Base-by-base conservation (phyloP, 2,888 invertebrate genomes). In the Diarsia mendica region DNA sequence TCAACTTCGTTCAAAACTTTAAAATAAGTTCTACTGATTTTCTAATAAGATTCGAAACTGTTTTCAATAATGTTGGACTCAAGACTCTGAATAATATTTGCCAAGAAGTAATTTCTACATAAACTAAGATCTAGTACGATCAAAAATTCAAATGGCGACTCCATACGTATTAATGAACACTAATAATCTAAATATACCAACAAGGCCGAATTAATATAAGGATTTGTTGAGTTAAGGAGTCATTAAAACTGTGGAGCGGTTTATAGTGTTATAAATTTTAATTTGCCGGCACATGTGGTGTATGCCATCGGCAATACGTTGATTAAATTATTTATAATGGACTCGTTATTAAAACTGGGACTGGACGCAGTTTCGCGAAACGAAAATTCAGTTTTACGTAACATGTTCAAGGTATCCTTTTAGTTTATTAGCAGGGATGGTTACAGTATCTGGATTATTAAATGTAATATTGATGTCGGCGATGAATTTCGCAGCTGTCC, bases 151-250 rank as follows among this genome's bases (percentile, higher is more conserved):
- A 82, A 83, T 83, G 79, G 75, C 75, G 51, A 60, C 72, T 75
- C 60, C 53, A 63, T 70, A 81, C 75, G 83, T 77, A 89, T 86
- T 88, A 90, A 92, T 91, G 90, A 92, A 92, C 89, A 90, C 89
- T 93, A 93, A 95, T 93, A 91, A 93, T 91, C 93, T 92, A 90
- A 95, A 94, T 93, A 93, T 91, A 91, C 90, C 76, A 85, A 85
- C 95, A 95, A 95, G 95, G 95, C 91, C 91, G 91, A 93, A 94
- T 94, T 93, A 93, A 95, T 95, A 92, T 90, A 91, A 90, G 93
- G 94, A 94, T 94, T 93, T 93, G 91, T 88, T 81, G 80, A 86
- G 85, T 88, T 92, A 92, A 91, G 87, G 88, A 89, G 87, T 86
- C 88, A 90, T 91, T 91, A 91, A 90, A 88, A 88, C 83, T 83